Conservation (phyloP, 2,113 vertebrate genomes). For the Phylloscopus trochilus region DNA sequence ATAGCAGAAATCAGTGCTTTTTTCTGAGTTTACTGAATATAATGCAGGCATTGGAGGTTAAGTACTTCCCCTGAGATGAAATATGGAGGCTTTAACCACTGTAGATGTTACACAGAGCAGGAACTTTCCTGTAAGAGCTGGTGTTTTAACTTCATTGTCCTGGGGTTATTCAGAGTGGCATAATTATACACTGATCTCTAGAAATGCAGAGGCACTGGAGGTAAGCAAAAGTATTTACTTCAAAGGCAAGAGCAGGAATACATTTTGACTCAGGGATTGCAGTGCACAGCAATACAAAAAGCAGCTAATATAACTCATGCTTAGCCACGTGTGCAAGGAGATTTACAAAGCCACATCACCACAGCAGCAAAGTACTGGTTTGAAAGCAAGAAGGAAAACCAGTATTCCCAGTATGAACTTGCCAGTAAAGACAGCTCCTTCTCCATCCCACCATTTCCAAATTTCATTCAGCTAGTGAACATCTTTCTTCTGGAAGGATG, state of each 20-base stretch:
- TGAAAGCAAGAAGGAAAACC: neutral
- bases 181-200: neutral
- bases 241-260: conserved; percentile 29
- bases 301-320: neutral
- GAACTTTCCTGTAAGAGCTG: neutral
- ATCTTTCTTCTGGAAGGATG: neutral
- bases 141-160: conserved; percentile 5
- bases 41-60: neutral
- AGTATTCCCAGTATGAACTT: neutral
- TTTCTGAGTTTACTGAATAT: neutral
- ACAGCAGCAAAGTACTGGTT: neutral
- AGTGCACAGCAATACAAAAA: neutral
- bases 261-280: neutral
- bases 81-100: neutral
- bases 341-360: neutral
- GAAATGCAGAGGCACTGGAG: neutral
- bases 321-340: neutral
- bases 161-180: neutral
- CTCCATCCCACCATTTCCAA: neutral
- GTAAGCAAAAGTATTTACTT: conserved; percentile 26
- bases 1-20: neutral
- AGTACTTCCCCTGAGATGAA: neutral
- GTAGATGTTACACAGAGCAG: neutral
- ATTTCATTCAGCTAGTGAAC: neutral
- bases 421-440: neutral